phyloP scores from a whole-genome alignment of 2,113 vertebrate genomes.

The Thermophis baileyi region DNA sequence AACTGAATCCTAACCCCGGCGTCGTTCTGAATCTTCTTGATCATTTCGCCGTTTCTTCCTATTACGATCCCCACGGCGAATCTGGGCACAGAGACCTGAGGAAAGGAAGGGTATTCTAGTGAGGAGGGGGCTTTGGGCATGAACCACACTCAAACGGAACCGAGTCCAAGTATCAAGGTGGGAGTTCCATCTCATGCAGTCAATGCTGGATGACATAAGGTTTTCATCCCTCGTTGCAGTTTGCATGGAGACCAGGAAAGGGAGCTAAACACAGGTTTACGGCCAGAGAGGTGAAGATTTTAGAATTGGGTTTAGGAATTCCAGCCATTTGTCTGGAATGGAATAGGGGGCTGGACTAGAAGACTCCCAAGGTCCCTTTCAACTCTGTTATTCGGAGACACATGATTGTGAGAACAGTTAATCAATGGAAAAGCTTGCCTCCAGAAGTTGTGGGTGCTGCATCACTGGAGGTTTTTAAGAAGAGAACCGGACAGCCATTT shows the following conservation, averaged over 20 bases:
- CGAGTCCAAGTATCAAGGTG: background rate
- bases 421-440: too few species aligned
- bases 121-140: background rate
- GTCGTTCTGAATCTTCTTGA: constrained; percentile 98
- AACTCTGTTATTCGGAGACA: too few species aligned
- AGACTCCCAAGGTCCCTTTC: too few species aligned
- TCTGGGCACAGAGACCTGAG: constrained; percentile 92
- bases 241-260: background rate
- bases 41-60: constrained; percentile 98
- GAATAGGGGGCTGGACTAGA: too few species aligned
- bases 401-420: too few species aligned
- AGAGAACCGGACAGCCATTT: too few species aligned
- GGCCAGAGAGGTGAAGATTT: background rate
- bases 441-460: too few species aligned
- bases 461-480: too few species aligned
- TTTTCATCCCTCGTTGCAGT: background rate
- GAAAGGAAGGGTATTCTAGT: constrained; percentile 46
- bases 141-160: background rate
- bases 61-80: constrained; percentile 98
- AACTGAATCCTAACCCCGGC: constrained; percentile 98
- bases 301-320: background rate
- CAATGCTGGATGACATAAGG: background rate
- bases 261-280: background rate
- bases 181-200: background rate
- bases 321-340: too few species aligned